Conservation (phyloP, 2,888 invertebrate species). For the Ypsolopha scabrella region DNA sequence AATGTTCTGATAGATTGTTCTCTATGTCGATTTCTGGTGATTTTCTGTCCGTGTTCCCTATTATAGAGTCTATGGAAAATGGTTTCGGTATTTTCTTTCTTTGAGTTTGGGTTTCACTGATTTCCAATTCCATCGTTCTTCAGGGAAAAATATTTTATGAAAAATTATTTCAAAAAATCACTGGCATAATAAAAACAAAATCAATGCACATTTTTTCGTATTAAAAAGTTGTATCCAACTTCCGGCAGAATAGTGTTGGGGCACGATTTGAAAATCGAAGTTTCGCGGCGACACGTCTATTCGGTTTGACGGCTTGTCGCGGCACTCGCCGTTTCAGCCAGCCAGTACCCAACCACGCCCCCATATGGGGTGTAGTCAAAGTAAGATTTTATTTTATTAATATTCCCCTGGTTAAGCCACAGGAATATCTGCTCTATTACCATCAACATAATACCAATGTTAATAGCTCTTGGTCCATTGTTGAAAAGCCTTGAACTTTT, state of each 20-base stretch:
- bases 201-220: neutral
- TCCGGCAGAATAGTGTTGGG: neutral
- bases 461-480: slow-evolving; percentile 22
- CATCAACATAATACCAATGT: slow-evolving; percentile 33
- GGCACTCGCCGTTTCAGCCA: slow-evolving; percentile 27
- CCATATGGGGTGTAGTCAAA: slow-evolving; percentile 59
- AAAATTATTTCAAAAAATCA: neutral
- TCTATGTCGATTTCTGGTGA: slow-evolving; percentile 62
- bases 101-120: slow-evolving; percentile 34
- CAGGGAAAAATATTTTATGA: neutral
- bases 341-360: slow-evolving; percentile 43
- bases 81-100: slow-evolving; percentile 66
- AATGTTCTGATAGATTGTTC: slow-evolving; percentile 47
- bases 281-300: slow-evolving; percentile 22
- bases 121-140: slow-evolving; percentile 42
- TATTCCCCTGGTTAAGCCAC: slow-evolving; percentile 19
- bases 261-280: neutral
- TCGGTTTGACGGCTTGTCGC: slow-evolving; percentile 28
- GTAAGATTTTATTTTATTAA: slow-evolving; percentile 54
- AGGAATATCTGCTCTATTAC: slow-evolving; percentile 58
- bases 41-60: slow-evolving; percentile 51
- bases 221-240: neutral
- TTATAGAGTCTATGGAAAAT: slow-evolving; percentile 74
- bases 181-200: neutral
- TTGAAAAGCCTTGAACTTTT: slow-evolving; percentile 11